A percentile compares a stretch with the other conserved stretches of the same genome.
Conservation (phyloP, 2,797 vertebrate species). For the Manis pentadactyla region DNA sequence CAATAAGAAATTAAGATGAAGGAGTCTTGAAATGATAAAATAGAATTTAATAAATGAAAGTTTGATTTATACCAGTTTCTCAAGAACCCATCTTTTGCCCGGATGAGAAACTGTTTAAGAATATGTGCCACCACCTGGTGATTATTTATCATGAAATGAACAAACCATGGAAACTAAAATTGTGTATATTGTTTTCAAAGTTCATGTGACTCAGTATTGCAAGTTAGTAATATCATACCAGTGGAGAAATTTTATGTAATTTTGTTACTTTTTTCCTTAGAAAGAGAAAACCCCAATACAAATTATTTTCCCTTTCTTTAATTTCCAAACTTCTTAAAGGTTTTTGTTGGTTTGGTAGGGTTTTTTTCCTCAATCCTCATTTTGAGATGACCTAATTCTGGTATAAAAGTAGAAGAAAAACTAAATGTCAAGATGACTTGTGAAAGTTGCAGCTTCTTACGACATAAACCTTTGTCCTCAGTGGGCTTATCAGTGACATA, state of each 20-base stretch:
- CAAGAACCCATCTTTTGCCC: constrained; percentile 22
- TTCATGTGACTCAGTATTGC: constrained; percentile 36
- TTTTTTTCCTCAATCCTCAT: not conserved
- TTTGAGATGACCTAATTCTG: constrained; percentile 27
- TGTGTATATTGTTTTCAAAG: constrained; percentile 43
- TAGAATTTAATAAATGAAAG: constrained; percentile 46
- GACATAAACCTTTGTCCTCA: constrained; percentile 44
- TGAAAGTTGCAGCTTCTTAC: constrained; percentile 23
- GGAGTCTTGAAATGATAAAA: constrained; percentile 7
- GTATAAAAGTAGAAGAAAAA: constrained; percentile 8
- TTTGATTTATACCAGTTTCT: constrained; percentile 28
- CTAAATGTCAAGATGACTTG: not conserved
- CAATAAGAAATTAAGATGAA: constrained; percentile 58
- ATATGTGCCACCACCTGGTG: constrained; percentile 74
- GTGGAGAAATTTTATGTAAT: constrained; percentile 17
- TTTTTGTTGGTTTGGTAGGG: constrained; percentile 32
- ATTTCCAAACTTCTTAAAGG: not conserved
- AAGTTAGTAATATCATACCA: constrained; percentile 42
- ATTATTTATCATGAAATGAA: constrained; percentile 46
- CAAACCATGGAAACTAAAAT: constrained; percentile 37
- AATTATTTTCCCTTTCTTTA: constrained; percentile 36
- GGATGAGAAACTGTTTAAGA: constrained; percentile 7
- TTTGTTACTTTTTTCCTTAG: constrained; percentile 5
- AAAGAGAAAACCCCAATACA: constrained; percentile 18
- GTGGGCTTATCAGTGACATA: not conserved